Percentiles rank a stretch among this genome's conserved stretches.
These are phyloP conservation scores for Numida meleagris DNA, from an alignment of 2,113 vertebrate genomes.

Conservation along the genomic window DNA sequence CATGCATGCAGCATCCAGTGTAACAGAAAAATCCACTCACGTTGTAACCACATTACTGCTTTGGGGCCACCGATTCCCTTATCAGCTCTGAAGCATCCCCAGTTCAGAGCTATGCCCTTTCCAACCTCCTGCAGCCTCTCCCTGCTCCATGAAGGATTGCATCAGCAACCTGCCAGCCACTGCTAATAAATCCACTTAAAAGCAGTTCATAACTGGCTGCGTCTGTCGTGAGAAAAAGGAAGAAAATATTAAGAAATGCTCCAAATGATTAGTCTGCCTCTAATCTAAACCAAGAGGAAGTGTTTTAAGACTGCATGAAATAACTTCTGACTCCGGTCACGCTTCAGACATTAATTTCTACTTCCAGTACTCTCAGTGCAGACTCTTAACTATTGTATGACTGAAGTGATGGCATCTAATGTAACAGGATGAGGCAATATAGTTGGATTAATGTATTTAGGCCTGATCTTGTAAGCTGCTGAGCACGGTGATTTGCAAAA, in stretches of 20 bases:
- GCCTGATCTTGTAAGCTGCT: not conserved
- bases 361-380: not conserved
- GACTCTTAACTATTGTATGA: not conserved
- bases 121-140: not conserved
- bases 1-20: accelerated
- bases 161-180: not conserved
- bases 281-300: not conserved
- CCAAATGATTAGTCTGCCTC: not conserved
- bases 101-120: accelerated
- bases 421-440: not conserved
- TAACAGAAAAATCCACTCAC: not conserved
- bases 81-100: not conserved
- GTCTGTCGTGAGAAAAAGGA: not conserved
- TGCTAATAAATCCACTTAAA: not conserved
- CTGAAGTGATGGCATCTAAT: not conserved
- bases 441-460: not conserved
- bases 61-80: not conserved
- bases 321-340: slow-evolving; percentile 3
- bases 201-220: not conserved
- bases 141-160: accelerated
- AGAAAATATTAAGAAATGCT: not conserved
- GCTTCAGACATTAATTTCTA: not conserved
- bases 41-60: not conserved
- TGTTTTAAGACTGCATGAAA: slow-evolving; percentile 2
- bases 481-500: not conserved